Evolutionary conservation across 2,113 vertebrate species (phyloP).

Genomic region (Nestor notabilis): DNA sequence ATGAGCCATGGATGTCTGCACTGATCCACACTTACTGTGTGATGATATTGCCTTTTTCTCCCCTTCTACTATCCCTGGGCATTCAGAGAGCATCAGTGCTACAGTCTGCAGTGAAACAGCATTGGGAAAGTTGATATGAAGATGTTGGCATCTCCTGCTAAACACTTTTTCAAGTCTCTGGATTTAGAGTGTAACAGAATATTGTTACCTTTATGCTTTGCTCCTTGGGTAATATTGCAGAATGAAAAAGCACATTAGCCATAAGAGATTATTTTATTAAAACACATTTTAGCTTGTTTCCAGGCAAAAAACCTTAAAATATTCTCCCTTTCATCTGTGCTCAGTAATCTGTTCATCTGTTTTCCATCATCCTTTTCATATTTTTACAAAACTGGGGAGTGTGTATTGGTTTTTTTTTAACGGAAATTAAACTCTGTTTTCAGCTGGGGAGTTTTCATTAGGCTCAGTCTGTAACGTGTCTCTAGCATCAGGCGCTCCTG

Average conservation of each 20-base stretch:
- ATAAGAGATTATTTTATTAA: slow-evolving; percentile 23
- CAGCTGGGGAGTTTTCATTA: slow-evolving; percentile 51
- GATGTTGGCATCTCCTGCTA: neutral
- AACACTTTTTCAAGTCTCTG: neutral
- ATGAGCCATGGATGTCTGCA: neutral
- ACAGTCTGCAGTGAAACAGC: neutral
- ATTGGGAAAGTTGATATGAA: neutral
- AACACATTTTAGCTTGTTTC: slow-evolving; percentile 2
- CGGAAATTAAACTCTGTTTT: slow-evolving; percentile 77
- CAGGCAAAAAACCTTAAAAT: slow-evolving; percentile 31
- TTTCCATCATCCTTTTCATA: slow-evolving; percentile 38
- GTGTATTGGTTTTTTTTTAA: neutral
- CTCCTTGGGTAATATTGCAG: neutral
- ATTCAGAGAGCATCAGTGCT: neutral
- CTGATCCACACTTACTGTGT: neutral
- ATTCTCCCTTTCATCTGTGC: slow-evolving; percentile 1
- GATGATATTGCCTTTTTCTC: neutral
- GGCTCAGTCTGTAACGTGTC: neutral
- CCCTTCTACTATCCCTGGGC: neutral
- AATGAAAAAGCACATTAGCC: slow-evolving; percentile 35
- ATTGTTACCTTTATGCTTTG: neutral
- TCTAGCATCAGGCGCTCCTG: slow-evolving; percentile 43
- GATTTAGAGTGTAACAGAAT: neutral
- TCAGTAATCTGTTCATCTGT: slow-evolving; percentile 67
- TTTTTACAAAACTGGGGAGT: neutral